Base-by-base conservation (phyloP, 2,113 vertebrate species). In the Lepus americanus region DNA sequence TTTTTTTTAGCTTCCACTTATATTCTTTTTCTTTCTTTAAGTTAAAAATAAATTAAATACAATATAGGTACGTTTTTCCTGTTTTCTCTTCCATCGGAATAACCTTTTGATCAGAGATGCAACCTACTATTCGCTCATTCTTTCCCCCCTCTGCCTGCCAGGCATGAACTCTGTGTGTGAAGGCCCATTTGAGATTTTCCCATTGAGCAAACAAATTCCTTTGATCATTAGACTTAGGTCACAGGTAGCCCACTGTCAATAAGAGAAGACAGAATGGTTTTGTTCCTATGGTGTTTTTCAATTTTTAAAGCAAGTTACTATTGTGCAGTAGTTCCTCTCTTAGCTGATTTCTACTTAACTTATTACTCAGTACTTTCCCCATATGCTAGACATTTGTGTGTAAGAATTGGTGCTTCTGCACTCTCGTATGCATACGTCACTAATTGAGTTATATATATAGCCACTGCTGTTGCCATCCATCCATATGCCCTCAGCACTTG, bases 11-110 rank as follows among this genome's bases (percentile, higher is more conserved):
- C 16, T 93, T 67, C 64, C 20, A 20, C 33, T 73, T 77, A 74
- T 20, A 29, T 87, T 85, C 29, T 80, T 85, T 74, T 78, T 82
- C n/a, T 95, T 80, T 61, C 36, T 69, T 39, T 90, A 80, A 67
- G 36, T 90, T 49, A 16, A 94, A 80, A 76, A 83, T 4, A 51
- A 78, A 44, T 19, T 9, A 31, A 79, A n/a, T 29, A 27, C 44
- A 33, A 20, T 16, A 19, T 59, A 27, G 27, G 19, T 77, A 33
- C 29, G 33, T 5, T 36, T 70, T 82, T 5, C 3, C n/a, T 20
- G 3, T 44, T 39, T 66, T 25, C 20, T 73, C 69, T 64, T 8
- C 20, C 16, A 23, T 1, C n/a, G 17, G 39, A 70, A 27, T 36
- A 53, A 74, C 69, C 4, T 23, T 23, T 31, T 29, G 39, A 25